Base-by-base conservation (phyloP, 2,113 vertebrate genomes). In the Sylvilagus bachmani region DNA sequence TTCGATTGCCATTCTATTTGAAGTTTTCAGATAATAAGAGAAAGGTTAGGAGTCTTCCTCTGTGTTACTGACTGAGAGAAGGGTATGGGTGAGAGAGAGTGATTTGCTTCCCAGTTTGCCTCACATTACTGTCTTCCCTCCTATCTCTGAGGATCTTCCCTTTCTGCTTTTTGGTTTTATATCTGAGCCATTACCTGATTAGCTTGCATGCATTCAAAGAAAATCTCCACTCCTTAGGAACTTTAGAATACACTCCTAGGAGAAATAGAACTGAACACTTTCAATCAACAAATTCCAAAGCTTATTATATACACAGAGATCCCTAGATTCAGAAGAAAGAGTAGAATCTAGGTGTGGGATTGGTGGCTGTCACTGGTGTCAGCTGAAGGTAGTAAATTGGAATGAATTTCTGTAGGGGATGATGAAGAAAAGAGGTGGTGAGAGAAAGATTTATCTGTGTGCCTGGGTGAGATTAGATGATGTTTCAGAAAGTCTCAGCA, bases 221-320 rank as follows among this genome's bases (percentile, higher is more conserved):
- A 29, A 77, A 36, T 78, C 62, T 90, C 12, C 24, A 80, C 13
- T 91, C 36, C 75, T 21, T 29, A 73, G 81, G 49, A 69, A 92
- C 8, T 69, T 85, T 24, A 92, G 53, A 12, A 62, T 78, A 90
- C 12, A 91, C 83, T 90, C 22, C 38, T 71, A 95, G 93, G 61
- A 79, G 82, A 88, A 89, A 66, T 17, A 75, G 17, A 78, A 6
- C 4, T 90, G 31, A 0, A 81, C 11, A 80, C 8, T 1, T 92
- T 95, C 92, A 0, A 89, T 87, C 27, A 80, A 67, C 61, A 90
- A 31, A 86, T 91, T 93, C 80, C 25, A 84, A 94, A 93, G 49
- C 33, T 69, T 9, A 33, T 69, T 9, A 33, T 86, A 77, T 31
- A 66, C 25, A 75, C 2, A 67, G 6, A 82, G 21, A n/a, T 74